Evolutionary conservation across 2,888 invertebrate species (phyloP), one percentile per base, ranked within the genome.

Genomic region (Stratiomys singularior): DNA sequence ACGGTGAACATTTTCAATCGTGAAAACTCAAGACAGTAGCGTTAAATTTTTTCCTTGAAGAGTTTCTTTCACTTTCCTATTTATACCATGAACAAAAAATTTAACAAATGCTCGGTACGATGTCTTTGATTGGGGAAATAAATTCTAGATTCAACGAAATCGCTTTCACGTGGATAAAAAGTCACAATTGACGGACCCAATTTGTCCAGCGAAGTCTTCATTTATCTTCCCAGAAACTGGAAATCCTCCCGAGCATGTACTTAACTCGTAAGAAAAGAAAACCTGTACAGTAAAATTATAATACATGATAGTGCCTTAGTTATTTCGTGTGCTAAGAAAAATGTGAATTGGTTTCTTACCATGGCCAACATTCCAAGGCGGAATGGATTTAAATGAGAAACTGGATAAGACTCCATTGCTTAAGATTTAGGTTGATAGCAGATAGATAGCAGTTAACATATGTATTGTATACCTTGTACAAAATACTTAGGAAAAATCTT

Each of bases 391-490:
- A 52, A 52, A 52, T n/a, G 52, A 52, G 23, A 3, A 13, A 25
- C 15, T 25, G 60, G 21, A 11, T 60, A 25, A 60, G 60, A 60
- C 23, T 25, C 13, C 37, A 37, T 37, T 5, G 25, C 18, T 60
- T 60, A 23, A 60, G 23, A 23, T 23, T 0, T 25, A 23, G 60
- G 25, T 60, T 23, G 21, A n/a, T n/a, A n/a, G n/a, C n/a, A n/a
- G 18, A 23, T 25, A 23, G 28, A n/a, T 28, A 28, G 15, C 58
- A 60, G 18, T 60, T 25, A 13, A 18, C 25, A 25, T 37, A 69
- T 47, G 13, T 44, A 69, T 23, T 69, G 46, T 69, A 69, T 69
- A 15, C 13, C 69, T 46, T 69, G 69, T 69, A 69, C 69, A 69
- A 69, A 69, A 47, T 46, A 46, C 23, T 18, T 52, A 9, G 15